phyloP scores from a whole-genome alignment of 2,888 invertebrate genomes.

The Andrena marginata region DNA sequence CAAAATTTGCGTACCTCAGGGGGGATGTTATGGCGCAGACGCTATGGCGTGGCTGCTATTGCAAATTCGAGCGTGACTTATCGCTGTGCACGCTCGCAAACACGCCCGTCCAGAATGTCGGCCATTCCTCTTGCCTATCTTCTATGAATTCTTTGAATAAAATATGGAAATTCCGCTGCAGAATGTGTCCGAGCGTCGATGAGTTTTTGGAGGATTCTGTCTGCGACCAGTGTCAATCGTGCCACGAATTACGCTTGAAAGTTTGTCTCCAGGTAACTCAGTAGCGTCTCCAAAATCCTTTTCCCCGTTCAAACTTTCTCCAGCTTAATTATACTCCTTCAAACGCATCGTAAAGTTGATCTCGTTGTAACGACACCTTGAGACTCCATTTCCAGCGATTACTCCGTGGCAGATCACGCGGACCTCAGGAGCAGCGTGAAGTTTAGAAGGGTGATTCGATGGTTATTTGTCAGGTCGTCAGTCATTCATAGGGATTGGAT shows the following conservation, averaged over 20 bases:
- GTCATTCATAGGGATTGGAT: conserved; percentile 1
- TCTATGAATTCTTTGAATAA: not conserved
- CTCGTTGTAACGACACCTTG: not conserved
- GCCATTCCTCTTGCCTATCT: conserved; percentile 16
- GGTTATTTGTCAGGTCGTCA: conserved; percentile 11
- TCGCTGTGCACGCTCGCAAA: conserved; percentile 30
- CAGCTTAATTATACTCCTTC: not conserved
- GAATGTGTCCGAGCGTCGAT: not conserved
- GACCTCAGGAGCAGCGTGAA: not conserved
- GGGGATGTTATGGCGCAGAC: not conserved
- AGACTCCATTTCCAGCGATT: not conserved
- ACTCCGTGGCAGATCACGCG: not conserved
- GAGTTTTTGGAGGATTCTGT: not conserved
- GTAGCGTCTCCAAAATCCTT: too few relatives aligned
- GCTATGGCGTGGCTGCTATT: conserved; percentile 7
- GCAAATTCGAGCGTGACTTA: conserved; percentile 53
- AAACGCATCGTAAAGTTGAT: not conserved
- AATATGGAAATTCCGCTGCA: not conserved
- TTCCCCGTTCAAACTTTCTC: not conserved
- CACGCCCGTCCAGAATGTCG: conserved; percentile 43
- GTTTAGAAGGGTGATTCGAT: conserved; percentile 4
- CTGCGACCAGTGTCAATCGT: not conserved
- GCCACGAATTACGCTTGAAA: not conserved
- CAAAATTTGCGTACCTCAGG: conserved; percentile 46
- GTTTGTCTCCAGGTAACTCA: not conserved